These are phyloP conservation scores for Actenoides lindsayi DNA, from an alignment of 2,113 vertebrate genomes.

Conservation along the genomic window DNA sequence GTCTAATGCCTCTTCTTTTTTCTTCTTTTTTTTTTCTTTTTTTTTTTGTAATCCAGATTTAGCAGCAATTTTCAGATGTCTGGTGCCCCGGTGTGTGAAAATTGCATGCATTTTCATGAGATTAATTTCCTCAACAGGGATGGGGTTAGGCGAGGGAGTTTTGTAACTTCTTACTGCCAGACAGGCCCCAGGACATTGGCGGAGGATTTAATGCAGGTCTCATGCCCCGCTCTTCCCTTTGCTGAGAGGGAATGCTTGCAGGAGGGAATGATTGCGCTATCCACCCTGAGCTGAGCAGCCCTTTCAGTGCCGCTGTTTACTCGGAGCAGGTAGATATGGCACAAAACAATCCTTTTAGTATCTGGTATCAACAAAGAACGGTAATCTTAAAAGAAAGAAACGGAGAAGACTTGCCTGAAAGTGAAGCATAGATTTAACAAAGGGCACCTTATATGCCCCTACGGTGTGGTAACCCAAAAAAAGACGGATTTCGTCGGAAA, in stretches of 20 bases:
- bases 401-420: not conserved
- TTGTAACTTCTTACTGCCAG: not conserved
- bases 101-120: constrained; percentile 23
- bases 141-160: not conserved
- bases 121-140: not conserved
- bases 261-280: not conserved
- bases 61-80: not conserved
- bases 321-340: not conserved
- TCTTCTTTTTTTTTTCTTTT: not conserved
- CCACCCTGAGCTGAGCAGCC: not conserved
- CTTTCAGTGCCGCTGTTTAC: not conserved
- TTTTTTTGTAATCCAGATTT: constrained; percentile 25
- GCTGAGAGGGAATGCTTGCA: not conserved
- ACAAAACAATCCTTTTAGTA: not conserved
- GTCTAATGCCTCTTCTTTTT: not conserved
- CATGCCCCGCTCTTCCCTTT: not conserved
- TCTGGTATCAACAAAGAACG: not conserved
- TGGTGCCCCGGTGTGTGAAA: not conserved
- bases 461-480: not conserved
- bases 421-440: not conserved
- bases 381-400: not conserved
- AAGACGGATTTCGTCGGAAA: not conserved
- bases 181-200: not conserved
- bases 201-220: not conserved
- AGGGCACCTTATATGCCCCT: not conserved